Conservation (phyloP, 1,140 invertebrate species). For the Drosophila oshimai region DNA sequence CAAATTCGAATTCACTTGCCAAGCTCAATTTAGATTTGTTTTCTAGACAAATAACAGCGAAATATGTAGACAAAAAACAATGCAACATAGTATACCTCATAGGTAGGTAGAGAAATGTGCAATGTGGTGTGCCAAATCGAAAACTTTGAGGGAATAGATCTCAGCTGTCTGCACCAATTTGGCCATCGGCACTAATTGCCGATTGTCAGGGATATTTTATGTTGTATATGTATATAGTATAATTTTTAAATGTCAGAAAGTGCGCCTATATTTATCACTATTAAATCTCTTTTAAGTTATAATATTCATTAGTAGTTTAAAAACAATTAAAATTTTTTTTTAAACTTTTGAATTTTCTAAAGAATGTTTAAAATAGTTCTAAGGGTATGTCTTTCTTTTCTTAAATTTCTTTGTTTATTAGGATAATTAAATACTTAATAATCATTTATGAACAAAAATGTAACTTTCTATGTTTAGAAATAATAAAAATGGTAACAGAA, state of each 20-base stretch:
- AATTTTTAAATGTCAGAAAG: not conserved
- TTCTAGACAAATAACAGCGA: conserved; percentile 11
- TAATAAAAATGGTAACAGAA: too few species aligned
- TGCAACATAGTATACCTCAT: conserved; percentile 11
- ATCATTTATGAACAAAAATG: too few species aligned
- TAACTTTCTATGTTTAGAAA: too few species aligned
- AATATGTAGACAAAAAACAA: conserved; percentile 10
- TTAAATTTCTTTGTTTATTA: too few species aligned
- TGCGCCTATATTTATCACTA: too few species aligned
- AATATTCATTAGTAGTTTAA: too few species aligned
- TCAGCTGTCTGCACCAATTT: conserved; percentile 6
- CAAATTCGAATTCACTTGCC: conserved; percentile 38
- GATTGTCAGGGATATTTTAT: not conserved
- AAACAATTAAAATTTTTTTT: too few species aligned
- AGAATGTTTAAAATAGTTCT: too few species aligned
- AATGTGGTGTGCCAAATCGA: conserved; percentile 14
- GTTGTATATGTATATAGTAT: not conserved
- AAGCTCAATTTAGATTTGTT: conserved; percentile 40
- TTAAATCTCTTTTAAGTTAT: too few species aligned
- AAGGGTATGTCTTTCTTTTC: too few species aligned
- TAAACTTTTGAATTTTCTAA: too few species aligned
- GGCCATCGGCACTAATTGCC: conserved; percentile 6
- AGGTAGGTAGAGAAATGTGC: conserved; percentile 11
- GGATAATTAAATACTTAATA: too few species aligned
- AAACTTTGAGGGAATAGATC: not conserved